A percentile compares a stretch with the other conserved stretches of the same genome.
phyloP scores from a whole-genome alignment of 92 coral and sea anemone species.

The Palythoa caribaeorum region DNA sequence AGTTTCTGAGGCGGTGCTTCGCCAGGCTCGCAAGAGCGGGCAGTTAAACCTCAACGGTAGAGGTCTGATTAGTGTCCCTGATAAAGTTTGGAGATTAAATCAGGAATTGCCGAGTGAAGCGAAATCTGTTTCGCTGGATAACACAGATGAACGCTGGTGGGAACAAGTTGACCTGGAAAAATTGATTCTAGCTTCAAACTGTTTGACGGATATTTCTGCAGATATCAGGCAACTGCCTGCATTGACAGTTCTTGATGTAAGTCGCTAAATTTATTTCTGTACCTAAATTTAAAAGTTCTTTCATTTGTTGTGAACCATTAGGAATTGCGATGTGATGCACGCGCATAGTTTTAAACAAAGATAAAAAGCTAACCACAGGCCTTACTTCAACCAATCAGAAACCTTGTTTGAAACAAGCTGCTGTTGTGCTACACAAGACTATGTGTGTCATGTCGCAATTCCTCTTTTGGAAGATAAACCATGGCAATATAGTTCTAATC shows the following conservation, averaged over 20 bases:
- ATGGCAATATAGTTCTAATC: too few relatives aligned
- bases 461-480: too few relatives aligned
- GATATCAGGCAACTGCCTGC: conserved; percentile 83
- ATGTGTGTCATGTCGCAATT: too few relatives aligned
- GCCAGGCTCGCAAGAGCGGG: conserved; percentile 93
- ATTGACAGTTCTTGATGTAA: conserved; percentile 89
- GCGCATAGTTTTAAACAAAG: too few relatives aligned
- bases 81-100: conserved; percentile 94
- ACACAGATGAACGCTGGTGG: conserved; percentile 93
- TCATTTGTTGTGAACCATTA: too few relatives aligned
- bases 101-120: conserved; percentile 89
- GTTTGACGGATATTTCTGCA: conserved; percentile 75
- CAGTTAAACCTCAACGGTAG: conserved; percentile 92
- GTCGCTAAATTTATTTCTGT: not conserved
- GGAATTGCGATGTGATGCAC: too few relatives aligned
- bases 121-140: conserved; percentile 82
- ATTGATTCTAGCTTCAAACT: conserved; percentile 89
- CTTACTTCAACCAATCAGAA: too few relatives aligned
- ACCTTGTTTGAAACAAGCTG: too few relatives aligned
- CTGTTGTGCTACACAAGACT: too few relatives aligned
- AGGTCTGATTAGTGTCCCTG: conserved; percentile 79
- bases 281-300: not conserved
- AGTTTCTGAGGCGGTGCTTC: conserved; percentile 86
- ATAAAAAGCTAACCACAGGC: too few relatives aligned
- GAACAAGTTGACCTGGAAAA: conserved; percentile 90